phyloP scores from a whole-genome alignment of 2,113 vertebrate species.

The Chloroceryle aenea region DNA sequence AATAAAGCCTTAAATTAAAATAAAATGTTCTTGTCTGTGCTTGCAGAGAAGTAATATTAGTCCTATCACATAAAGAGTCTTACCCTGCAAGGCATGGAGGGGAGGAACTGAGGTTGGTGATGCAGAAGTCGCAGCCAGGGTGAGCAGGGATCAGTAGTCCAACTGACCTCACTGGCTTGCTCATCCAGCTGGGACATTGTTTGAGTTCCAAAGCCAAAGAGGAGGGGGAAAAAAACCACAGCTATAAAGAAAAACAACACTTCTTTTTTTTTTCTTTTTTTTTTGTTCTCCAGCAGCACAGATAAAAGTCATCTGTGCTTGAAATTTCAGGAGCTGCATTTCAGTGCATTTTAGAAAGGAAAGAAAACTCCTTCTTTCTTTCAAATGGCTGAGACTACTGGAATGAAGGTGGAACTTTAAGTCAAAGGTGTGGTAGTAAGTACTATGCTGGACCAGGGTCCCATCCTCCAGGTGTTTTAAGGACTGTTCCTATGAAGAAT shows the following conservation, averaged over 20 bases:
- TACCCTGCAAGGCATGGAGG: neutral
- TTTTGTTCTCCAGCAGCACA: neutral
- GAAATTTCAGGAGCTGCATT: neutral
- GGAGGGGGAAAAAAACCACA: fast-evolving
- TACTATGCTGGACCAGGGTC: neutral
- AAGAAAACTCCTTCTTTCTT: neutral
- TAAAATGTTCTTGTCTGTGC: neutral
- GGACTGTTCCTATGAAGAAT: neutral
- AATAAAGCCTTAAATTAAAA: neutral
- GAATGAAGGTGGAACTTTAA: neutral
- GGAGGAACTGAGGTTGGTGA: neutral
- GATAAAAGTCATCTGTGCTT: neutral
- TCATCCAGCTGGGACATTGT: neutral
- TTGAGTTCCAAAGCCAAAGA: neutral
- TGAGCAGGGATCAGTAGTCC: neutral
- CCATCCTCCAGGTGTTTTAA: neutral
- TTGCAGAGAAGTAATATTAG: neutral
- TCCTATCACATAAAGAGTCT: fast-evolving
- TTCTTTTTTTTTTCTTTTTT: neutral
- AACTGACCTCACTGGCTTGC: neutral
- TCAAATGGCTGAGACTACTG: neutral
- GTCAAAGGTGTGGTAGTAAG: neutral
- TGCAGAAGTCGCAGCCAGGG: neutral
- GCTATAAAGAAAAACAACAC: neutral
- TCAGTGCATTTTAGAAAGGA: neutral